Evolutionary conservation across 2,888 invertebrate genomes (phyloP).

Genomic region (Andricus curvator): DNA sequence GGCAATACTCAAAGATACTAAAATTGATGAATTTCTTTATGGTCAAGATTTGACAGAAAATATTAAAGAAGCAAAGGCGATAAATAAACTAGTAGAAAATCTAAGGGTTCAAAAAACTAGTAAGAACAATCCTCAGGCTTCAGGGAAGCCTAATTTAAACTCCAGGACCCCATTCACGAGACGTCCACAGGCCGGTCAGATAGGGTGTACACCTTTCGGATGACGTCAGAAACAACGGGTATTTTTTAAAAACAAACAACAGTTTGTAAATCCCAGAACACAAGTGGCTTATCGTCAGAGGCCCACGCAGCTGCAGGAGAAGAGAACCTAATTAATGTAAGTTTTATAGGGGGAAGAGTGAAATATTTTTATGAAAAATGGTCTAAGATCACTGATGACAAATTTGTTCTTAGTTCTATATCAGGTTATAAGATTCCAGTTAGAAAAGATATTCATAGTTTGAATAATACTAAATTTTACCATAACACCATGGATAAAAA

Average conservation of each 20-base stretch:
- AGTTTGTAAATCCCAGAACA: slow-evolving; percentile 20
- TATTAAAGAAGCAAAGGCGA: too few species aligned
- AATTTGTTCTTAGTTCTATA: background rate
- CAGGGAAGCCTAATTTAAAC: background rate
- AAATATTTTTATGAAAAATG: background rate
- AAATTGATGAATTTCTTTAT: background rate
- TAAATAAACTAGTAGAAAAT: too few species aligned
- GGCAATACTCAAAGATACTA: slow-evolving; percentile 42
- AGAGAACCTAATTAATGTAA: background rate
- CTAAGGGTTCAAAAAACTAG: background rate
- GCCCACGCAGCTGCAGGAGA: background rate
- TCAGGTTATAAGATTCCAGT: background rate
- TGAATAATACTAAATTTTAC: background rate
- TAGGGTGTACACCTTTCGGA: slow-evolving; percentile 31
- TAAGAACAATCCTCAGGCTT: background rate
- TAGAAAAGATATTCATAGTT: background rate
- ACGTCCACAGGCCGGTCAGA: slow-evolving; percentile 22
- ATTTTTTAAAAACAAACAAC: slow-evolving; percentile 36
- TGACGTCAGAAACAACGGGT: slow-evolving; percentile 18
- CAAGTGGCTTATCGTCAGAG: background rate
- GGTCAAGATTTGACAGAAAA: too few species aligned
- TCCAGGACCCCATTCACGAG: slow-evolving; percentile 9
- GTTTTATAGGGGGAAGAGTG: background rate
- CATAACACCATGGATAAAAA: background rate
- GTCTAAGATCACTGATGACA: background rate